Evolutionary conservation across 2,113 vertebrate genomes (phyloP), one percentile per base, ranked within the genome.

Genomic region (Mesoclemmys tuberculata): DNA sequence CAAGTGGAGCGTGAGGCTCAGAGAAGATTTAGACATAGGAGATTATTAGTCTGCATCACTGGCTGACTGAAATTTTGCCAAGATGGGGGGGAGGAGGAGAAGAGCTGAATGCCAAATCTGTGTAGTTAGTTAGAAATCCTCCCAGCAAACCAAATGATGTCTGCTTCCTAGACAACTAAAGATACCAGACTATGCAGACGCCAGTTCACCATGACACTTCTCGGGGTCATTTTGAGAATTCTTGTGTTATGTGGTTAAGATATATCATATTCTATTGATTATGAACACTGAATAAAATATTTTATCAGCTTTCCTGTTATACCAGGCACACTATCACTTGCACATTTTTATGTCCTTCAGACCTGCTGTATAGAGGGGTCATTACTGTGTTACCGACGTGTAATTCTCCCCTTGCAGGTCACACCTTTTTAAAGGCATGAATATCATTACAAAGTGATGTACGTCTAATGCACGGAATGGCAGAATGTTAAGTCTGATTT

Each of bases 261-360:
- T 61, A 19, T 35, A 24, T 48, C 54, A 19, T 44, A 24, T 55
- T 71, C 19, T 48, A n/a, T 56, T 82, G 54, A 41, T 61, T 44
- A 31, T 12, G 54, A 61, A 52, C 26, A 13, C 0, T 0, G 13
- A 19, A 56, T 48, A 49, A 46, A 48, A n/a, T 13, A 31, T 41
- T 26, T 19, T 55, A 82, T 27, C 38, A 35, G 64, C 48, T 35
- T 52, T 41, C 1, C 2, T 2, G 7, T 27, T 80, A 61, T 44
- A 44, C 41, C 38, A 1, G 0, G 10, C 24, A 74, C 46, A 26
- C 51, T 22, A 49, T 44, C 41, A 68, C 82, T 82, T 0, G 3
- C 10, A 13, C 0, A 2, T 64, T 77, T 84, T 79, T 54, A 41
- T 48, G 41, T 46, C 84, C 80, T 51, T 58, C 90, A 29, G 74